phyloP scores from a whole-genome alignment of 2,797 vertebrate genomes.

The Linurgus olivaceus region DNA sequence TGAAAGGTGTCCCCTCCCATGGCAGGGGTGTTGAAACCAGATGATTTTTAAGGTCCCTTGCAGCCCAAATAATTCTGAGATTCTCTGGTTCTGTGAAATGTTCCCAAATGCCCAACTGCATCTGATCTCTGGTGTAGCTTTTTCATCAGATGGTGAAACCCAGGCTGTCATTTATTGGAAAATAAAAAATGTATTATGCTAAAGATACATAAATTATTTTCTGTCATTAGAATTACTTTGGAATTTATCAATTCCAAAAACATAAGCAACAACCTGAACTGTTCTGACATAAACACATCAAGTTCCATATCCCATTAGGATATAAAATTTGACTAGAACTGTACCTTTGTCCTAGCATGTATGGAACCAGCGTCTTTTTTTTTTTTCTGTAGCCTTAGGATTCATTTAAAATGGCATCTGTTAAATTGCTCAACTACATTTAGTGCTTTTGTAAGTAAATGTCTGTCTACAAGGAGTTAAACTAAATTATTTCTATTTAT shows the following conservation, averaged over 20 bases:
- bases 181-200: neutral
- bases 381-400: neutral
- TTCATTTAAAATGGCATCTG: constrained; percentile 50
- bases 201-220: neutral
- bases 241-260: neutral
- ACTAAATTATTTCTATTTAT: constrained; percentile 33
- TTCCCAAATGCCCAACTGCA: neutral
- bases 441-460: neutral
- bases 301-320: neutral
- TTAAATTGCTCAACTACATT: constrained; percentile 14
- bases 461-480: neutral
- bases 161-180: neutral
- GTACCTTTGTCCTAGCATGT: neutral
- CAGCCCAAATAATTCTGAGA: neutral
- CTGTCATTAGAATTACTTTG: neutral
- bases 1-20: fast-evolving
- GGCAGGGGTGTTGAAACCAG: neutral
- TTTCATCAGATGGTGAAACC: neutral
- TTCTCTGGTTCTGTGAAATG: neutral
- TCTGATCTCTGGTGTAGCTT: neutral
- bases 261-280: neutral
- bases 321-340: neutral
- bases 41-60: neutral
- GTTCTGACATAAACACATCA: neutral
- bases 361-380: neutral